These are phyloP conservation scores for Cotesia chilonis DNA, from an alignment of 1,140 invertebrate genomes.

Conservation along the genomic window DNA sequence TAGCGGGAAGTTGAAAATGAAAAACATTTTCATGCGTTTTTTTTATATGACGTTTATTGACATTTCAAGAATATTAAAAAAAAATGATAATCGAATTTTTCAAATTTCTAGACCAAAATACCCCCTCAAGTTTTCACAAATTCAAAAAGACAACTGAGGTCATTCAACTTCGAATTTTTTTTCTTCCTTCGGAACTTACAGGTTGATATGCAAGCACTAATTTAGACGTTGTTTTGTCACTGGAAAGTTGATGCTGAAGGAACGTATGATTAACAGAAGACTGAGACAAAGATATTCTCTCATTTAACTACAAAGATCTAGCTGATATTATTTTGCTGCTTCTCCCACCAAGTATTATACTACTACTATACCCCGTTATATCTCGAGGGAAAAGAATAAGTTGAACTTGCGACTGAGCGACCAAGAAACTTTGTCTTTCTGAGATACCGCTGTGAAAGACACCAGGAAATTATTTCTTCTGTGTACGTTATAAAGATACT, in stretches of 20 bases:
- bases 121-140: neutral
- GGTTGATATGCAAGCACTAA: neutral
- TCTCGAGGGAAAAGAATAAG: conserved; percentile 14
- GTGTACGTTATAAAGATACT: conserved; percentile 32
- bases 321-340: conserved; percentile 19
- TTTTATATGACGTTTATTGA: no score
- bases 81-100: no score
- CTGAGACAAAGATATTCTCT: neutral
- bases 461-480: conserved; percentile 61
- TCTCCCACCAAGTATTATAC: conserved; percentile 14
- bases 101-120: no score
- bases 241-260: neutral
- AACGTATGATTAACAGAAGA: neutral
- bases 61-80: no score
- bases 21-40: no score
- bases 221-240: conserved; percentile 7
- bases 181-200: neutral
- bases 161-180: conserved; percentile 32
- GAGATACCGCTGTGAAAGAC: conserved; percentile 50
- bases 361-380: conserved; percentile 33
- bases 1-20: no score
- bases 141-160: conserved; percentile 18
- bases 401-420: conserved; percentile 44
- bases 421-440: conserved; percentile 60
- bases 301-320: neutral